Percentiles rank a stretch among this genome's conserved stretches.
phyloP scores from a whole-genome alignment of 2,797 vertebrate species.

The Chrosomus eos region DNA sequence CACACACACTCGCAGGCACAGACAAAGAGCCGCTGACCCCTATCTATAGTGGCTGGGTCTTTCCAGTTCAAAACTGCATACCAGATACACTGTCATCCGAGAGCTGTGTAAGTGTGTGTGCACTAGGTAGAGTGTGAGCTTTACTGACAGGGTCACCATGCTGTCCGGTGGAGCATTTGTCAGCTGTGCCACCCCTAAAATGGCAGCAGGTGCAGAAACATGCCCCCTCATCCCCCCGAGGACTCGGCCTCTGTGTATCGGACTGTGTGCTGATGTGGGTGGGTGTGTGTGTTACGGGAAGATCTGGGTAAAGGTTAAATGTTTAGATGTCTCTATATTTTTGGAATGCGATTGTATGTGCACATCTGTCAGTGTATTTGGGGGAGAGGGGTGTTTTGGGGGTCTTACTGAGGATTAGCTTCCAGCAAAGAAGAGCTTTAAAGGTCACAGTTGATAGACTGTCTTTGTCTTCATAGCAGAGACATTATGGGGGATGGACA shows the following conservation, averaged over 20 bases:
- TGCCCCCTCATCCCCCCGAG: conserved; percentile 9
- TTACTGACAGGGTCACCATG: conserved; percentile 49
- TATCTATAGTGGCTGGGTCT: conserved; percentile 43
- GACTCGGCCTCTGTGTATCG: conserved; percentile 40
- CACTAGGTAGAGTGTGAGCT: conserved; percentile 38
- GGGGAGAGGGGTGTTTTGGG: conserved; percentile 7
- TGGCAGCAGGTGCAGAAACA: conserved; percentile 78
- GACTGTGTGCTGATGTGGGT: conserved; percentile 28
- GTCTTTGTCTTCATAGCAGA: conserved; percentile 63
- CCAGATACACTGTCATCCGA: conserved; percentile 47
- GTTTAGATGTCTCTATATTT: conserved; percentile 31
- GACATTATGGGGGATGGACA: conserved; percentile 40
- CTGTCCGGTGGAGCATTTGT: conserved; percentile 65
- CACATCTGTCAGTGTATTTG: conserved; percentile 47
- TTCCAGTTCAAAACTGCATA: conserved; percentile 44
- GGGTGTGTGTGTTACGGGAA: conserved; percentile 6
- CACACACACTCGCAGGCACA: conserved; percentile 38
- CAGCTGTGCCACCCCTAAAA: conserved; percentile 78
- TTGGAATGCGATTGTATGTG: conserved; percentile 29
- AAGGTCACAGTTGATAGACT: conserved; percentile 64
- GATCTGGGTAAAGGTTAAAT: conserved; percentile 26
- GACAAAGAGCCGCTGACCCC: conserved; percentile 51
- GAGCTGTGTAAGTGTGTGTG: conserved; percentile 37
- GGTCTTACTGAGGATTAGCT: conserved; percentile 72
- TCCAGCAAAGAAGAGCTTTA: conserved; percentile 49